Evolutionary conservation across 2,888 invertebrate species (phyloP).

Genomic region (Melieria omissa): DNA sequence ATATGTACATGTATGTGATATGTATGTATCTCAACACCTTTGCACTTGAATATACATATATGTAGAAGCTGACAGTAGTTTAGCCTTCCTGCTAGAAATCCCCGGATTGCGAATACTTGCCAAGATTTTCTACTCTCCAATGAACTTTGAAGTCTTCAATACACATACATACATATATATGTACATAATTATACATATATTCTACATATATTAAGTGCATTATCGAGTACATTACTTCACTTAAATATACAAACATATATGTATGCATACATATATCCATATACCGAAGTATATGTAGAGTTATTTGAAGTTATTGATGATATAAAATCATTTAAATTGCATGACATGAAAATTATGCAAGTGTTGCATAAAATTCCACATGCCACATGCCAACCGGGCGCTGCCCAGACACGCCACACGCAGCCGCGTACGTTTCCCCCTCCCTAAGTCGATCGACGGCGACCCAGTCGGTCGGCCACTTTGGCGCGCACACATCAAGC

Average conservation of each 20-base stretch:
- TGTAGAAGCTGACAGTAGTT: neutral
- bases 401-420: neutral
- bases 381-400: neutral
- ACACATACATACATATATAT: neutral
- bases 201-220: neutral
- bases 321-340: constrained; percentile 26
- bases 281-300: neutral
- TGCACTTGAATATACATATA: neutral
- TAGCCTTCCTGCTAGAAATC: neutral
- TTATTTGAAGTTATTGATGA: constrained; percentile 22
- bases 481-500: too few relatives aligned
- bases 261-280: neutral
- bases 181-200: neutral
- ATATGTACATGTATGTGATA: too few relatives aligned
- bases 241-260: neutral
- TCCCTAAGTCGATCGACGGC: neutral
- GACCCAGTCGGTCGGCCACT: too few relatives aligned
- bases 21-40: too few relatives aligned
- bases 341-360: constrained; percentile 27
- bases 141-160: neutral
- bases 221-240: neutral
- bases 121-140: neutral
- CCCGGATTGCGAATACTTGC: neutral
- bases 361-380: constrained; percentile 26
- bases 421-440: neutral